A percentile compares a stretch with the other conserved stretches of the same genome.
Conservation (phyloP, 2,797 vertebrate genomes). For the Amniataba percoides region DNA sequence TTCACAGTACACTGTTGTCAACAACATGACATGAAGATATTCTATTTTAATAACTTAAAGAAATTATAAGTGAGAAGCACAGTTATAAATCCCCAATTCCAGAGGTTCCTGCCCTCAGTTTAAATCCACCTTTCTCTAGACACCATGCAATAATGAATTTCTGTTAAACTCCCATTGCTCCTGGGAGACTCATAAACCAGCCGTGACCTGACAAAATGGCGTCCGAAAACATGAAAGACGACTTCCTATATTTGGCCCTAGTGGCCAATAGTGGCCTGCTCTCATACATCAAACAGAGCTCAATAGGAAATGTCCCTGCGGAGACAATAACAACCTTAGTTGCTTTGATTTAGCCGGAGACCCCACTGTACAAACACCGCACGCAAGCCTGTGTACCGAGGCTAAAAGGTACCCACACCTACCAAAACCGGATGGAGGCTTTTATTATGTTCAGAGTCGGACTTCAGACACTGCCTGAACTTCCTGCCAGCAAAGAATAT, state of each 20-base stretch:
- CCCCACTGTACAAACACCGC: constrained; percentile 79
- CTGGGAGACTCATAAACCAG: constrained; percentile 79
- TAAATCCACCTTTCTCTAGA: not conserved
- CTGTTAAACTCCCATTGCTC: constrained; percentile 43
- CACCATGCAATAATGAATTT: not conserved
- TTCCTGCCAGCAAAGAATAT: constrained; percentile 79
- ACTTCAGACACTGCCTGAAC: constrained; percentile 73
- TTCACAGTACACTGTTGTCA: not conserved
- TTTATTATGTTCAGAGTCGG: constrained; percentile 76
- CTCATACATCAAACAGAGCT: constrained; percentile 80
- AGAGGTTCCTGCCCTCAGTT: not conserved
- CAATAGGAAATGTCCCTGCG: constrained; percentile 83
- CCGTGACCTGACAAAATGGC: constrained; percentile 78
- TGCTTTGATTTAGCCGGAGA: constrained; percentile 77
- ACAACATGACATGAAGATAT: not conserved
- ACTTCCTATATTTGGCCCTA: constrained; percentile 81
- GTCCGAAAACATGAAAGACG: constrained; percentile 76
- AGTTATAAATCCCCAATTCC: not conserved
- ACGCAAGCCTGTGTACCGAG: constrained; percentile 66
- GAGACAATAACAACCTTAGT: constrained; percentile 80
- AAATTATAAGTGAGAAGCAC: not conserved
- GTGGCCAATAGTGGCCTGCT: constrained; percentile 69
- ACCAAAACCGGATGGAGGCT: constrained; percentile 58
- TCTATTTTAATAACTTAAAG: not conserved
- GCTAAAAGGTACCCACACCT: constrained; percentile 64